Base-by-base conservation (phyloP, 2,888 invertebrate genomes). In the Trichogramma evanescens region DNA sequence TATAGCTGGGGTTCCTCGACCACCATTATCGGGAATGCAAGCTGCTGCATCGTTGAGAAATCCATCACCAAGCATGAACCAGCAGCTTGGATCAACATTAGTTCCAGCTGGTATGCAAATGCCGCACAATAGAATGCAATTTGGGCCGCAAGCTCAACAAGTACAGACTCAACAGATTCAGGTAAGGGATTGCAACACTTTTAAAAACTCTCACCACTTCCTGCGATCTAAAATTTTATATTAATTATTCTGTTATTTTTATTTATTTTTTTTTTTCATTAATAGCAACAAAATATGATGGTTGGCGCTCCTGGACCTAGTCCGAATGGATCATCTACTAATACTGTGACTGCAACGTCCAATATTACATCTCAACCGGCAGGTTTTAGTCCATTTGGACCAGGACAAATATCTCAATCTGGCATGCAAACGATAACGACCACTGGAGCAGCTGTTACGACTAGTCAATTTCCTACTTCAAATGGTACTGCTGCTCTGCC, bases 231-330 rank as follows among this genome's bases (percentile, higher is more conserved):
- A 26, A 26, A 26, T 26, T 26, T 26, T 26, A 0, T 26, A 26
- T 26, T 26, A 26, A 26, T 2, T 26, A 26, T 26, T 26, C 26
- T 26, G 26, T 1, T 26, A 2, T 26, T 26, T 26, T 26, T 26
- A n/a, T n/a, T n/a, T n/a, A n/a, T 26, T 3, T 13, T 13, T 26
- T 26, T 26, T 26, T 26, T 26, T 26, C 3, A 26, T 56, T 68
- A 73, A 54, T 84, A 84, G 67, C 81, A 82, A 54, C 85, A 84
- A 69, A 82, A 79, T 42, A 78, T 82, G 68, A 74, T 88, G 48
- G 89, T 89, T 7, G 88, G 89, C 3, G 85, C 88, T 46, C 87
- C 90, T 0, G 90, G 89, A 5, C 91, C 89, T 5, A 89, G 89
- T 77, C 90, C 91, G 5, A 89, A 87, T 57, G 84, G 86, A 67